Evolutionary conservation across 2,113 vertebrate species (phyloP), one percentile per base, ranked within the genome.

Genomic region (Eonycteris spelaea): DNA sequence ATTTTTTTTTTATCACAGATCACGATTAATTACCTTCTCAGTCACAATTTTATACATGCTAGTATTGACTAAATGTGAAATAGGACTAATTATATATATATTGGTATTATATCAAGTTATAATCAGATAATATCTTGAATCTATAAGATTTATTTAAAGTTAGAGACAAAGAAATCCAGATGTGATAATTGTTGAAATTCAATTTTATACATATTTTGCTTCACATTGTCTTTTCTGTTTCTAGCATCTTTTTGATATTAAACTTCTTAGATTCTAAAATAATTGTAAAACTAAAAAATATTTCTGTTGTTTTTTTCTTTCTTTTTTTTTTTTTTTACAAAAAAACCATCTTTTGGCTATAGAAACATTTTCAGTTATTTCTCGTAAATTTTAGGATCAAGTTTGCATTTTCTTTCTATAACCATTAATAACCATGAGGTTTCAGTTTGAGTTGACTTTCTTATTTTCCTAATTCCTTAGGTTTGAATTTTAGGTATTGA

Each of bases 21-120:
- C 75, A 84, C 80, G n/a, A 83, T 65, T 78, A 95, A 86, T 84
- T 92, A 51, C 24, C 30, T 96, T 95, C 95, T 90, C n/a, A 94
- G n/a, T 79, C 74, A 90, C 38, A 89, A 57, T 80, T 94, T 40
- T 68, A 7, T 24, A 48, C 35, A 48, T 82, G 26, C 28, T 79
- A 38, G 12, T 68, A 51, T 74, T 95, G 86, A 93, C 86, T 93
- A 73, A 94, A 38, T 91, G 30, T 91, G 19, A 87, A 96, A 38
- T 43, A 61, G 68, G 89, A 33, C 26, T 84, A 40, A 84, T 90
- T 57, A 78, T 5, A 53, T 90, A 59, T 87, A 75, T 61, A 86
- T 38, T 80, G 74, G 61, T 79, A 61, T 61, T 51, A 61, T 35
- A 74, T 40, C 18, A 68, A 79, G 51, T 78, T 96, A 79, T 55